These are phyloP conservation scores for Geothlypis trichas DNA, from an alignment of 2,113 vertebrate species.

Conservation along the genomic window DNA sequence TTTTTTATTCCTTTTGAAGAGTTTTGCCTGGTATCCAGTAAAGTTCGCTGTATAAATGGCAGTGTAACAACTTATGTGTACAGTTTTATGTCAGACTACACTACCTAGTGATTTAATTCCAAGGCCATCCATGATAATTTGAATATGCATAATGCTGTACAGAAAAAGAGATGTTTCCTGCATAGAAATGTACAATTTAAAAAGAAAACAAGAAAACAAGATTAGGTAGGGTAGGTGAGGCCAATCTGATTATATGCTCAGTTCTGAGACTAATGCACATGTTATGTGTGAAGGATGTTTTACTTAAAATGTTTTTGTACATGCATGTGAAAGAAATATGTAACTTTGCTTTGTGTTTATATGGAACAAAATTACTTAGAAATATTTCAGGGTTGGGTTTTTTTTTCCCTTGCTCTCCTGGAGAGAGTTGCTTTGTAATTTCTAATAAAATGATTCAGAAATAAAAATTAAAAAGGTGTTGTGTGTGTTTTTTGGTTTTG, in stretches of 20 bases:
- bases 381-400: background rate
- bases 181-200: background rate
- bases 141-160: background rate
- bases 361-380: background rate
- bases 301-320: slow-evolving; percentile 5
- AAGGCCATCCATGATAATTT: background rate
- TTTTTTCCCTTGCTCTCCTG: background rate
- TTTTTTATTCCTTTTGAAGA: slow-evolving; percentile 46
- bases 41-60: background rate
- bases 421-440: slow-evolving; percentile 36
- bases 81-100: background rate
- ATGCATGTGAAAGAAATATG: background rate
- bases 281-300: background rate
- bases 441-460: background rate
- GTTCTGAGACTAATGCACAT: background rate
- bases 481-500: background rate
- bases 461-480: background rate
- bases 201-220: slow-evolving; percentile 29
- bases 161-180: background rate
- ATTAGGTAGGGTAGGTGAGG: background rate
- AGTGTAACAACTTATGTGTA: background rate
- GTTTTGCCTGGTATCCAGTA: background rate
- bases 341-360: background rate
- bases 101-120: background rate
- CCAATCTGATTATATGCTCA: slow-evolving; percentile 12